Base-by-base conservation (phyloP, 1,140 invertebrate genomes). In the Babylonia areolata region DNA sequence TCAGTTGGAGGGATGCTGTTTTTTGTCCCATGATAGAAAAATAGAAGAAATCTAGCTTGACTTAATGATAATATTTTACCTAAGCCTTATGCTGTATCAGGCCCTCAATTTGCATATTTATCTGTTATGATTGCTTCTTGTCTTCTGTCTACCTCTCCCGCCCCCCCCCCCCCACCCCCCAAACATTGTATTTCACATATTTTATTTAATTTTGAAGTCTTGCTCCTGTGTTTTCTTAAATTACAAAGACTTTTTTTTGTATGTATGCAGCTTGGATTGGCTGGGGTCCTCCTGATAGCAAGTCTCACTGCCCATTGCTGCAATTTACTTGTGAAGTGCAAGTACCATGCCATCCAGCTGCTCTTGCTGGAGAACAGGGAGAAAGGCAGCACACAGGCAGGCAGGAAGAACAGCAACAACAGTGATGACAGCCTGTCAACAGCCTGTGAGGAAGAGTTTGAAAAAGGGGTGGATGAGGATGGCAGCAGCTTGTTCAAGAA, bases 281-380 rank as follows among this genome's bases (percentile, higher is more conserved):
- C 89, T 11, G 89, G 90, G 2, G 80, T 94, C 40, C 6, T 93
- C 0, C 15, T 93, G 11, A 91, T 94, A 51, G 93, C 92, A 3
- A 37, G 46, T 2, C 71, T 94, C 5, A 94, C 93, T 23, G 92
- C 93, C 81, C 92, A 94, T 85, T 94, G 93, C 85, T 93, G 93
- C 84, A 88, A 92, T 54, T 87, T 93, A 0, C 90, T 94, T n/a
- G 91, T 94, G 28, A 92, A 93, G 80, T 93, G 91, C 77, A 94
- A 94, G 88, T 90, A 92, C 46, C 85, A 88, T 81, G 92, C 92
- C n/a, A 92, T 93, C 23, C 82, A 86, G 28, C 85, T 88, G 5
- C 51, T 89, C 1, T 83, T 90, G 17, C 71, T 88, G 35, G 81
- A 87, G 37, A 64, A 85, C 31, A 79, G 75, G 35, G 46, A 75